These are phyloP conservation scores for Choristoneura rosaceana DNA, from an alignment of 2,888 invertebrate genomes.

Conservation along the genomic window DNA sequence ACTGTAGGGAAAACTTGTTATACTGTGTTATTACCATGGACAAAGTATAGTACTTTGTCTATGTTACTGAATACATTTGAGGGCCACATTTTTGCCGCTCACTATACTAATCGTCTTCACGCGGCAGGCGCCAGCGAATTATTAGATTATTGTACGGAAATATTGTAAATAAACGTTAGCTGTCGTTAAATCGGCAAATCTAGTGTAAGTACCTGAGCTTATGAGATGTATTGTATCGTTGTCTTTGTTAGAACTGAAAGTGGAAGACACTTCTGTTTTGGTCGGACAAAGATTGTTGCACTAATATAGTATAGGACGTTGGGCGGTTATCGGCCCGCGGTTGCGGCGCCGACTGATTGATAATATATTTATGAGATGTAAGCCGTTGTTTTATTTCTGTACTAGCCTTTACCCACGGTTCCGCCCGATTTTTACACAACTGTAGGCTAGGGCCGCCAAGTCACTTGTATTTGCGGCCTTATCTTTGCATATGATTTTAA, in stretches of 20 bases:
- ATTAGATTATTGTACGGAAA: constrained; percentile 18
- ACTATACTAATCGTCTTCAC: not conserved
- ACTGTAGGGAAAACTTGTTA: no score
- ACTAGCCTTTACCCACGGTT: no score
- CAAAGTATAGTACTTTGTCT: no score
- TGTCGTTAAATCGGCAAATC: constrained; percentile 44
- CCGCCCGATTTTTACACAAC: no score
- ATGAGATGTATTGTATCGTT: constrained; percentile 45
- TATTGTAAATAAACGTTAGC: constrained; percentile 38
- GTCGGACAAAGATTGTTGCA: constrained; percentile 20
- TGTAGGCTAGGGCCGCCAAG: no score
- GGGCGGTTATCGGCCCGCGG: constrained; percentile 24
- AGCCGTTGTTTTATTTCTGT: constrained; percentile 12
- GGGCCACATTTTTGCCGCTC: not conserved
- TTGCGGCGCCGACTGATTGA: constrained; percentile 34
- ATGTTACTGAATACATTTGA: no score
- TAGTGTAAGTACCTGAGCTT: constrained; percentile 70
- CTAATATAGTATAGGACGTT: constrained; percentile 21
- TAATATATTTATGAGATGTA: constrained; percentile 40
- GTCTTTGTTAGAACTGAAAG: not conserved
- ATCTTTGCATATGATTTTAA: no score
- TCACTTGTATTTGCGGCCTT: no score
- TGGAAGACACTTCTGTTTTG: not conserved
- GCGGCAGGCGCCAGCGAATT: constrained; percentile 15
- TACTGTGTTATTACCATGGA: no score